Percentiles rank a stretch among this genome's conserved stretches.
Evolutionary conservation across 1,140 invertebrate species (phyloP).

Genomic region (Helicoverpa zea): DNA sequence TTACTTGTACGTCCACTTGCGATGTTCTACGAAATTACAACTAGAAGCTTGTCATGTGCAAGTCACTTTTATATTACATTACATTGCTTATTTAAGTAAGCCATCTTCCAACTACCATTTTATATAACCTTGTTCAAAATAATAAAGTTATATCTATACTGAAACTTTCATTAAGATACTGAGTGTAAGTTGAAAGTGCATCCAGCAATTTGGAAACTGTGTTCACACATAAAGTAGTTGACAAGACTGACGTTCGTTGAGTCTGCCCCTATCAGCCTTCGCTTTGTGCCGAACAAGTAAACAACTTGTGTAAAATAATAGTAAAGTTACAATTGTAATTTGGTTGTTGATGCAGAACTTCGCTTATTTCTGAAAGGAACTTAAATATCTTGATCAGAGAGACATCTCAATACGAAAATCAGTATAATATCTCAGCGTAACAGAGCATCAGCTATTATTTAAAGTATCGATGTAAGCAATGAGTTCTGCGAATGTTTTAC

Average conservation of each 20-base stretch:
- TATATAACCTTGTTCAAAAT: background rate
- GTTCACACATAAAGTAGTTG: constrained; percentile 45
- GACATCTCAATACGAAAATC: constrained; percentile 7
- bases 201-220: constrained; percentile 37
- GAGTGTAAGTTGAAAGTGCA: constrained; percentile 39
- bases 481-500: background rate
- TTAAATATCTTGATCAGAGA: constrained; percentile 10
- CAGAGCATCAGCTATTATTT: background rate
- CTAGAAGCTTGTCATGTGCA: background rate
- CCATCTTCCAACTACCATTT: background rate
- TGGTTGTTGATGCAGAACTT: background rate
- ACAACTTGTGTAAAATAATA: constrained; percentile 33
- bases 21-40: background rate
- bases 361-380: constrained; percentile 3
- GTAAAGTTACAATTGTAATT: constrained; percentile 21
- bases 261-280: constrained; percentile 27
- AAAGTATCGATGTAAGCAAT: constrained; percentile 20
- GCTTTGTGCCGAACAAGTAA: constrained; percentile 45
- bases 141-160: background rate
- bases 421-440: background rate
- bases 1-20: constrained; percentile 4
- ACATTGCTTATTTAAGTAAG: background rate
- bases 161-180: constrained; percentile 28
- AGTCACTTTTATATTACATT: no score
- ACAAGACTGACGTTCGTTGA: constrained; percentile 20